These are phyloP conservation scores for Pangasius djambal DNA, from an alignment of 2,797 vertebrate species.

Conservation along the genomic window DNA sequence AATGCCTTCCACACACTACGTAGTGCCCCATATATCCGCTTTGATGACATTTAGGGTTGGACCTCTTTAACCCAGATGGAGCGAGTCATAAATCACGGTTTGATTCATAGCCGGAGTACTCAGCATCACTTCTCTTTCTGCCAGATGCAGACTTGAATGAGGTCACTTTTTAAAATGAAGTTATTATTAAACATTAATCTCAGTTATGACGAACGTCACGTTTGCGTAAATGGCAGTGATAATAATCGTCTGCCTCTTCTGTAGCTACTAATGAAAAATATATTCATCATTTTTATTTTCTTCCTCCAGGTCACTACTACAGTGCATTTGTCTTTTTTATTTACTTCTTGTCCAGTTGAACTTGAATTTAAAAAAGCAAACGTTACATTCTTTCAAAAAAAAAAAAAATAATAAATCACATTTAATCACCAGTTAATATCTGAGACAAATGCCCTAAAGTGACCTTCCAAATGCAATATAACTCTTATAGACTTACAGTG, in stretches of 20 bases:
- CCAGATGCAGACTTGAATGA: constrained; percentile 22
- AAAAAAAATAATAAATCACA: background rate
- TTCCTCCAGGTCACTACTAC: background rate
- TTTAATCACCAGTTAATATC: background rate
- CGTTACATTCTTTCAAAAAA: background rate
- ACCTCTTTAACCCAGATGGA: constrained; percentile 37
- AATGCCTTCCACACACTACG: constrained; percentile 6
- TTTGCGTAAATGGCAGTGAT: background rate
- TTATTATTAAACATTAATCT: constrained; percentile 17
- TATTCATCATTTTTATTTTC: background rate
- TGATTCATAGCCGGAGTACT: background rate
- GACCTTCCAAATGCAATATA: background rate
- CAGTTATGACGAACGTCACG: constrained; percentile 5
- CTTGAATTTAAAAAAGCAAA: background rate
- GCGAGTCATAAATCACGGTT: constrained; percentile 35
- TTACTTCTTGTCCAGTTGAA: background rate
- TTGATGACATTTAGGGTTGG: no score
- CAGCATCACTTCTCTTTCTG: constrained; percentile 2
- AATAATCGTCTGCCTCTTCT: background rate
- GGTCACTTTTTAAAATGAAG: constrained; percentile 19
- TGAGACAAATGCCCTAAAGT: background rate
- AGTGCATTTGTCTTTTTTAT: background rate
- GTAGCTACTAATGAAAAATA: background rate
- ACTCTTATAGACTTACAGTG: background rate
- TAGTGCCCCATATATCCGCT: background rate